These are phyloP conservation scores for Vimba vimba DNA, from an alignment of 2,113 vertebrate species.

Conservation along the genomic window DNA sequence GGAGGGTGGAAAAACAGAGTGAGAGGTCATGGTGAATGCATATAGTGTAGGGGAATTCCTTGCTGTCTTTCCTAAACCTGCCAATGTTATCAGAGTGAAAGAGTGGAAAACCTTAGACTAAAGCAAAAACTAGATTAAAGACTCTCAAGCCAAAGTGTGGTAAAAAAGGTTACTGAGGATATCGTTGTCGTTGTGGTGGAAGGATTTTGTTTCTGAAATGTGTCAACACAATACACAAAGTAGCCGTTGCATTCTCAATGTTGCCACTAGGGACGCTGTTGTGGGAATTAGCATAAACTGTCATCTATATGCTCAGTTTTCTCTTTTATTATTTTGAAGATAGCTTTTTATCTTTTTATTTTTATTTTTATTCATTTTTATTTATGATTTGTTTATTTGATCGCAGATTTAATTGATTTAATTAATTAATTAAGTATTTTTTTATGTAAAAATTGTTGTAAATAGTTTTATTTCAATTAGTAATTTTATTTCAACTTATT, in stretches of 20 bases:
- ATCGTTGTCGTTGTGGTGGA: background rate
- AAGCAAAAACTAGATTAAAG: background rate
- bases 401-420: background rate
- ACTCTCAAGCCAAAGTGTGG: background rate
- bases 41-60: slow-evolving; percentile 55
- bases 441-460: too few relatives aligned
- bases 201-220: slow-evolving; percentile 22
- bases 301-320: background rate
- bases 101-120: background rate
- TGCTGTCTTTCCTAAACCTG: slow-evolving; percentile 31
- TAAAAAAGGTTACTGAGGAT: background rate
- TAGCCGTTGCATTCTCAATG: background rate
- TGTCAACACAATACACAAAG: background rate
- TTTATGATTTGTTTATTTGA: background rate
- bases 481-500: too few relatives aligned
- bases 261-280: too few relatives aligned
- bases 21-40: slow-evolving; percentile 51
- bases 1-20: slow-evolving; percentile 52
- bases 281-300: background rate
- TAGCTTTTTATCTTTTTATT: background rate
- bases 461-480: too few relatives aligned
- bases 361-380: too few relatives aligned
- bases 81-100: background rate
- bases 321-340: background rate
- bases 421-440: too few relatives aligned